A percentile compares a stretch with the other conserved stretches of the same genome.
Conservation (phyloP, 1,140 invertebrate species). For the Penaeus indicus region DNA sequence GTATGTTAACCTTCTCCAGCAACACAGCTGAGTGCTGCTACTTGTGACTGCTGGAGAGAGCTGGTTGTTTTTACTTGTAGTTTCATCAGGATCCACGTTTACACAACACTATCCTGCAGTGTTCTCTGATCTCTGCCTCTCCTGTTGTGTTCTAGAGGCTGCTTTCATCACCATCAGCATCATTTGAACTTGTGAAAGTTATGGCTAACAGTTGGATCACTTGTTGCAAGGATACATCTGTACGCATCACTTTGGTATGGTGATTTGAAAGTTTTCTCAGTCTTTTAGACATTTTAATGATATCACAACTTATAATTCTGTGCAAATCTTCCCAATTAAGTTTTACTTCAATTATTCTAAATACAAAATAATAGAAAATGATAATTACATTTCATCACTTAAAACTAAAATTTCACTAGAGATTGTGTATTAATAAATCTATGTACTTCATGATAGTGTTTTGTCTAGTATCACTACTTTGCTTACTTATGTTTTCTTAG, state of each 20-base stretch:
- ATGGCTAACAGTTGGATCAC: neutral
- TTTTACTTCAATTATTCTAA: no score
- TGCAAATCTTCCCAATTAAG: no score
- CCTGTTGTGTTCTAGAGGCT: neutral
- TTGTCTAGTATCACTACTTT: neutral
- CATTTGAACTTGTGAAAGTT: neutral
- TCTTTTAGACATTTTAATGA: no score
- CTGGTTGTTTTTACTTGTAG: neutral
- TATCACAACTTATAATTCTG: no score
- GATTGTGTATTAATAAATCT: no score
- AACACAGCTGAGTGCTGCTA: neutral
- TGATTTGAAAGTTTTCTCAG: no score
- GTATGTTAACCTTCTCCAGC: conserved; percentile 20
- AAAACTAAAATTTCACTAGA: no score
- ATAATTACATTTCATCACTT: no score
- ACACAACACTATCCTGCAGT: conserved; percentile 8
- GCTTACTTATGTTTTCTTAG: neutral
- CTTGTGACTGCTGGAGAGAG: neutral
- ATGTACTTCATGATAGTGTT: neutral
- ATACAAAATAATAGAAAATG: no score
- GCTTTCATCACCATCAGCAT: neutral
- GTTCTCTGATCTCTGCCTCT: neutral
- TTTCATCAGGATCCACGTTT: conserved; percentile 3
- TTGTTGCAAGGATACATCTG: neutral
- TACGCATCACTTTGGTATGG: no score